Evolutionary conservation across 2,113 vertebrate species (phyloP).

Genomic region (Trematocara nigrifrons): DNA sequence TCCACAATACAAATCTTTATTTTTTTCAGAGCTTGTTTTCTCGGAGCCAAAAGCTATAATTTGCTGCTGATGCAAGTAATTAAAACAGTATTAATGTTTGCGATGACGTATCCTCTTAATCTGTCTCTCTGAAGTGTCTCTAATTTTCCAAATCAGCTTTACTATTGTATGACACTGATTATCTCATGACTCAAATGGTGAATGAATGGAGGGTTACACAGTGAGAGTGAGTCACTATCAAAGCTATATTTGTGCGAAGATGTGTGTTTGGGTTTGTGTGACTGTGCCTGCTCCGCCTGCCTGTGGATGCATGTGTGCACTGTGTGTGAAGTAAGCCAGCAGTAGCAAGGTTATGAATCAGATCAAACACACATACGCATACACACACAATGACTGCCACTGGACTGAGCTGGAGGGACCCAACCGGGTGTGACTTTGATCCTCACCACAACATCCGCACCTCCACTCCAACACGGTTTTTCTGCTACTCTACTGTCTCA

Average conservation of each 20-base stretch:
- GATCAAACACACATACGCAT: conserved; percentile 32
- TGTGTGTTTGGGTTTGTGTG: conserved; percentile 23
- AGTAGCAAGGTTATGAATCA: conserved; percentile 47
- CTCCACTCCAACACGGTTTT: conserved; percentile 8
- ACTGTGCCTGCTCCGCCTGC: not conserved
- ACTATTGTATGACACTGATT: conserved; percentile 34
- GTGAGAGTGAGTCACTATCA: conserved; percentile 53
- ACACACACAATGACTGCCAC: not conserved
- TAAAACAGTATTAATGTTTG: conserved; percentile 24
- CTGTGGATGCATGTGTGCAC: conserved; percentile 25
- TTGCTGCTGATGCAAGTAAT: conserved; percentile 27
- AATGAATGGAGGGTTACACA: conserved; percentile 50
- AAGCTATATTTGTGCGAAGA: conserved; percentile 44
- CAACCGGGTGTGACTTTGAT: conserved; percentile 51
- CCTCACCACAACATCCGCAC: conserved; percentile 52
- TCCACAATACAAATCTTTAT: conserved; percentile 9
- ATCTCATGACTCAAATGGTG: conserved; percentile 50
- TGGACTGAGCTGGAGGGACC: conserved; percentile 31
- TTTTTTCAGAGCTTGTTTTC: not conserved
- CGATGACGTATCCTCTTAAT: conserved; percentile 23
- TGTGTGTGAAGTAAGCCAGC: conserved; percentile 43
- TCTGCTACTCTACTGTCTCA: conserved; percentile 25
- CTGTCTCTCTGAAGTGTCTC: conserved; percentile 33
- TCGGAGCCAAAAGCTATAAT: conserved; percentile 19
- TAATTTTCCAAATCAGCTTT: conserved; percentile 49